phyloP scores from a whole-genome alignment of 2,797 vertebrate genomes.

The Microctenopoma steveboyesi region DNA sequence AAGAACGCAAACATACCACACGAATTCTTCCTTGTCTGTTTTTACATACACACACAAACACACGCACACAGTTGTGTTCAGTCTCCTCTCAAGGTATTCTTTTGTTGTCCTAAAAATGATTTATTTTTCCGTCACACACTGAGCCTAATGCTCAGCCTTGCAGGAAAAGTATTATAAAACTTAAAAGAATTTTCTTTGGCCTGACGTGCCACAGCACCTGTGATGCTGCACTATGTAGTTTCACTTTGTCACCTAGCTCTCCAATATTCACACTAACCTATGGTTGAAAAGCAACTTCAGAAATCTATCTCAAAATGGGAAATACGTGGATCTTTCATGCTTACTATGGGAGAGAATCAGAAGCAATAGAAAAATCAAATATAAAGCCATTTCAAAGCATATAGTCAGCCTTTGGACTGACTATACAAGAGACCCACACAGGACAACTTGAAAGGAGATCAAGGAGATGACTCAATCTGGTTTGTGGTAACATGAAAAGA shows the following conservation, averaged over 20 bases:
- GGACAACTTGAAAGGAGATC: conserved; percentile 69
- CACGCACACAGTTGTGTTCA: conserved; percentile 19
- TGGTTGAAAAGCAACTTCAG: conserved; percentile 50
- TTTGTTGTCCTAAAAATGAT: conserved; percentile 40
- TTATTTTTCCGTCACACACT: conserved; percentile 50
- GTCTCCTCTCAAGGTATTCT: conserved; percentile 45
- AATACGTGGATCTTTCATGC: conserved; percentile 48
- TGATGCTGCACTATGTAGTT: conserved; percentile 44
- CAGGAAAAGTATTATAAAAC: conserved; percentile 44
- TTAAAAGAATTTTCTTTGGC: conserved; percentile 51
- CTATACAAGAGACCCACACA: conserved; percentile 63
- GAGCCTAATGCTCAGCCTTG: conserved; percentile 16
- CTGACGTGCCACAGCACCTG: conserved; percentile 39
- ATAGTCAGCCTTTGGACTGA: conserved; percentile 52
- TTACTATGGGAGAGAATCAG: conserved; percentile 39
- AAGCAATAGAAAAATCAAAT: conserved; percentile 58
- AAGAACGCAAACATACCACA: conserved; percentile 23
- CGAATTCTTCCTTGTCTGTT: conserved; percentile 2
- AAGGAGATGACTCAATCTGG: conserved; percentile 73
- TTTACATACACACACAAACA: conserved; percentile 14
- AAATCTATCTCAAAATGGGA: conserved; percentile 48
- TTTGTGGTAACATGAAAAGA: conserved; percentile 59
- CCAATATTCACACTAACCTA: conserved; percentile 25
- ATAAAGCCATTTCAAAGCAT: conserved; percentile 69
- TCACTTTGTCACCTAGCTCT: conserved; percentile 47